Evolutionary conservation across 1,140 invertebrate species (phyloP).

Genomic region (Leptinotarsa undecemlineata): DNA sequence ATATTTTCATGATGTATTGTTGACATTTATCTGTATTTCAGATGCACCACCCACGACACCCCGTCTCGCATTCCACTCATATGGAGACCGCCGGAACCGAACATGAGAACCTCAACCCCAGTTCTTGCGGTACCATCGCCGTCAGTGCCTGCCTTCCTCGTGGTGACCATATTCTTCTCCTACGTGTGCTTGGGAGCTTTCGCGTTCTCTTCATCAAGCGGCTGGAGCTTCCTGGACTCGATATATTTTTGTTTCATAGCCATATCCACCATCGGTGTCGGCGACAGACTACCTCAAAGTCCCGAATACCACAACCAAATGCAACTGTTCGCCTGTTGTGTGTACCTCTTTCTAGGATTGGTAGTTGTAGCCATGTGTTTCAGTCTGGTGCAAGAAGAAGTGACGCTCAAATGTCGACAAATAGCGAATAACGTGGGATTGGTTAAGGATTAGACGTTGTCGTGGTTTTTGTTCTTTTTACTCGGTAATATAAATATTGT

Average conservation of each 20-base stretch:
- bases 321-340: conserved; percentile 81
- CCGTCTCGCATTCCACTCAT: conserved; percentile 74
- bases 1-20: background rate
- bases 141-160: conserved; percentile 72
- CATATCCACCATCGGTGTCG: conserved; percentile 84
- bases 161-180: conserved; percentile 68
- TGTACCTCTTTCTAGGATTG: conserved; percentile 85
- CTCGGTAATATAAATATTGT: conserved; percentile 10
- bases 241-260: conserved; percentile 89
- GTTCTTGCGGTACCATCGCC: conserved; percentile 47
- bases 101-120: conserved; percentile 35
- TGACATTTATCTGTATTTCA: conserved; percentile 46
- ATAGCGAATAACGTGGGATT: conserved; percentile 45
- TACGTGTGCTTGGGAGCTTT: conserved; percentile 75
- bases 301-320: conserved; percentile 65
- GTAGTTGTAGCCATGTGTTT: conserved; percentile 92
- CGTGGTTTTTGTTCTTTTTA: conserved; percentile 8
- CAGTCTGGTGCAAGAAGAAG: conserved; percentile 88
- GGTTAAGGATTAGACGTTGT: conserved; percentile 29
- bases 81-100: conserved; percentile 55
- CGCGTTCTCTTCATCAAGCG: conserved; percentile 72
- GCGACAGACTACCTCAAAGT: conserved; percentile 76
- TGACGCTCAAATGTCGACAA: conserved; percentile 72
- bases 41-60: conserved; percentile 68
- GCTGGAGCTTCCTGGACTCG: conserved; percentile 81